These are phyloP conservation scores for Uloborus plumipes DNA, from an alignment of 2,888 invertebrate species.

Conservation along the genomic window DNA sequence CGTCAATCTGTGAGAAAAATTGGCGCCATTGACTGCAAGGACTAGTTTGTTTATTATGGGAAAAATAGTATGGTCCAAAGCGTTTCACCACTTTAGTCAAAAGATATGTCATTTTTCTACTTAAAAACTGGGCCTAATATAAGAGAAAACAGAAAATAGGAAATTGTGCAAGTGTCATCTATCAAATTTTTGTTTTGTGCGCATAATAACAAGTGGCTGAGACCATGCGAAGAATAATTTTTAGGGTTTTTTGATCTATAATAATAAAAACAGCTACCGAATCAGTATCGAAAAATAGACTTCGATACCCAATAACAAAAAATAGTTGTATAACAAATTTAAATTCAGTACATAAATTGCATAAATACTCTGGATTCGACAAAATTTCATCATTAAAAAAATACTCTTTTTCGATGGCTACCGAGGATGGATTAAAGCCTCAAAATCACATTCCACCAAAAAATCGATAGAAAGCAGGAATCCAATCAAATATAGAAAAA, in stretches of 20 bases:
- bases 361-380: background rate
- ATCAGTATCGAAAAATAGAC: constrained; percentile 50
- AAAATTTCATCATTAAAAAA: constrained; percentile 47
- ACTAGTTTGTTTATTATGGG: too few species aligned
- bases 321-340: constrained; percentile 51
- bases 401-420: constrained; percentile 34
- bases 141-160: background rate
- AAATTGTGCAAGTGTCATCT: constrained; percentile 41
- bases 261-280: constrained; percentile 28
- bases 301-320: constrained; percentile 53
- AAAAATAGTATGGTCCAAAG: too few species aligned
- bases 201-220: constrained; percentile 61
- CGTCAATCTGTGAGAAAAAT: background rate
- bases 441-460: background rate
- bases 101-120: too few species aligned
- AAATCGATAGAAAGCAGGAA: too few species aligned
- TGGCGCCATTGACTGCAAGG: constrained; percentile 10
- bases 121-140: too few species aligned
- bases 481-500: too few species aligned
- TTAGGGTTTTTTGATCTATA: constrained; percentile 1
- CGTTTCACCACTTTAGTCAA: too few species aligned
- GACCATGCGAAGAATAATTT: constrained; percentile 12
- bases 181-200: constrained; percentile 50
- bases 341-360: constrained; percentile 38
- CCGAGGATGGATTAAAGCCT: constrained; percentile 11